A percentile compares a stretch with the other conserved stretches of the same genome.
Conservation (phyloP, 2,888 invertebrate species). For the Netelia fuscicornis region DNA sequence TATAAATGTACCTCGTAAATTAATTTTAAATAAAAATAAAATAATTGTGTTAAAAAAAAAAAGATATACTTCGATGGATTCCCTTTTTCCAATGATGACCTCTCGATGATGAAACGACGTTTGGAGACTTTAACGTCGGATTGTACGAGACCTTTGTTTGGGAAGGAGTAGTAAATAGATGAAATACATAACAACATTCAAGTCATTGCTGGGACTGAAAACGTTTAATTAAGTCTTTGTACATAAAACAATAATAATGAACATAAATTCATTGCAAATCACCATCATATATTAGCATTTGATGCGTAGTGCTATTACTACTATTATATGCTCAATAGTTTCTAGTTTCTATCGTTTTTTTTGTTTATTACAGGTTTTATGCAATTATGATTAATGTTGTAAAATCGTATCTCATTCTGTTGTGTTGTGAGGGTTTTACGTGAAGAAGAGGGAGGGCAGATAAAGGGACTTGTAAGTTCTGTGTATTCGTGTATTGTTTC, state of each 20-base stretch:
- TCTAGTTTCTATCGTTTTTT: conserved; percentile 75
- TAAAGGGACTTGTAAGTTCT: conserved; percentile 68
- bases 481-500: conserved; percentile 69
- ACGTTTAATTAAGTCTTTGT: conserved; percentile 83
- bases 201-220: conserved; percentile 78
- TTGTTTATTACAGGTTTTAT: conserved; percentile 76
- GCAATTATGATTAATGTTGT: conserved; percentile 78
- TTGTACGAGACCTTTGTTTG: neutral
- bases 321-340: conserved; percentile 81
- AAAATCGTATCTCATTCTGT: conserved; percentile 72
- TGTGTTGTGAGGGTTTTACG: conserved; percentile 70
- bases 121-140: neutral
- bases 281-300: conserved; percentile 83
- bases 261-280: conserved; percentile 82
- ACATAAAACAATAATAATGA: conserved; percentile 83
- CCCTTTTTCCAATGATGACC: neutral
- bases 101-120: neutral
- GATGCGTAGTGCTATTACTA: conserved; percentile 81
- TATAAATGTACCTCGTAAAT: conserved; percentile 84
- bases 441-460: conserved; percentile 72
- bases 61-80: neutral
- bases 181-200: conserved; percentile 38
- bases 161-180: neutral
- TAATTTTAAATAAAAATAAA: conserved; percentile 84
- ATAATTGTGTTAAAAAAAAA: conserved; percentile 83